phyloP scores from a whole-genome alignment of 2,797 vertebrate genomes.

The Semotilus atromaculatus region DNA sequence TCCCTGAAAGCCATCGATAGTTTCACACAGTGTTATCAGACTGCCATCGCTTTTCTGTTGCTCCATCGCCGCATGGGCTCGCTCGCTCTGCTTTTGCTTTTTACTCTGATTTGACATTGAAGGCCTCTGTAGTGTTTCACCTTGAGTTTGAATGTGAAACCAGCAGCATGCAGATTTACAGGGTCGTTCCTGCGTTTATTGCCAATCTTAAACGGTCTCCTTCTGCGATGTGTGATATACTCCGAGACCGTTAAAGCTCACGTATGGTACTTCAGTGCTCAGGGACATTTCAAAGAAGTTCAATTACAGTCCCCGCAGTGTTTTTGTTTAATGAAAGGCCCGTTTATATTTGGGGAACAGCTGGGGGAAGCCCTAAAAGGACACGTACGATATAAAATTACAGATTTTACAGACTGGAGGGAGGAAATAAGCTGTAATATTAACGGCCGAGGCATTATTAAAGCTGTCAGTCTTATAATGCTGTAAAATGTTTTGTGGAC shows the following conservation, averaged over 20 bases:
- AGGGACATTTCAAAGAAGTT: conserved; percentile 69
- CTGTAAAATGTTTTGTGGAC: conserved; percentile 49
- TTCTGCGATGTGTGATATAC: conserved; percentile 48
- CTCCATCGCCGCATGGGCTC: not conserved
- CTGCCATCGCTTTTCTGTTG: conserved; percentile 36
- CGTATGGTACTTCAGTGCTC: conserved; percentile 63
- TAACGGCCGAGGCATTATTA: conserved; percentile 57
- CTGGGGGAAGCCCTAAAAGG: conserved; percentile 67
- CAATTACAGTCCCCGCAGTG: conserved; percentile 70
- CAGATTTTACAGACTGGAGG: conserved; percentile 66
- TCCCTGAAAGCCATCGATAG: conserved; percentile 59
- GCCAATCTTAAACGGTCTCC: conserved; percentile 66
- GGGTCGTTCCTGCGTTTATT: conserved; percentile 73
- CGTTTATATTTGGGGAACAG: conserved; percentile 70
- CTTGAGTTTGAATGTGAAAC: conserved; percentile 23
- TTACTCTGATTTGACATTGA: conserved; percentile 19
- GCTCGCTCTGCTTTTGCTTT: not conserved
- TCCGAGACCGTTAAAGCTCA: conserved; percentile 53
- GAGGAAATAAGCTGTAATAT: conserved; percentile 66
- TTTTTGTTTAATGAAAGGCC: conserved; percentile 70
- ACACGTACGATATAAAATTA: conserved; percentile 70
- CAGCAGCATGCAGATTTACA: not conserved
- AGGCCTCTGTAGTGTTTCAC: conserved; percentile 20
- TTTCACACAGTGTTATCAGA: conserved; percentile 58
- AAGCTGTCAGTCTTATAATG: conserved; percentile 52